phyloP scores from a whole-genome alignment of 2,888 invertebrate species.

The Coelopa pilipes region DNA sequence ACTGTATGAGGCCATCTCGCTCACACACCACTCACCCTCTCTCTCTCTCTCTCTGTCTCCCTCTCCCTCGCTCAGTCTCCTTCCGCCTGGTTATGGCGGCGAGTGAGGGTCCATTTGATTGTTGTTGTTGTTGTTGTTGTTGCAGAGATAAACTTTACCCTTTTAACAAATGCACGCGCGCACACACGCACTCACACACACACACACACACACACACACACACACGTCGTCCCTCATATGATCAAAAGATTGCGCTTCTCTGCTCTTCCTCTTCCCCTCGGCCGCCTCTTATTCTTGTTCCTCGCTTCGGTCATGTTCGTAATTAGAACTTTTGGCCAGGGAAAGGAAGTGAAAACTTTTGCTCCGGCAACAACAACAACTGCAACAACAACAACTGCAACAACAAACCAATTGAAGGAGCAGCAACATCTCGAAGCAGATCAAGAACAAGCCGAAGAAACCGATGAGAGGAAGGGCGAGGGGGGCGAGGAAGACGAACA shows the following conservation, averaged over 20 bases:
- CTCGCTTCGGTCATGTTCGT: slow-evolving; percentile 7
- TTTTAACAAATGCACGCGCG: background rate
- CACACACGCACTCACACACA: slow-evolving; percentile 1
- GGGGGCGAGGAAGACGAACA: background rate
- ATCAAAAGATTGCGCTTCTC: background rate
- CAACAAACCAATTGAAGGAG: background rate
- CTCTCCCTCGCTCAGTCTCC: no score
- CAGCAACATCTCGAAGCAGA: background rate
- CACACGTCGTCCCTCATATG: background rate
- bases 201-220: background rate
- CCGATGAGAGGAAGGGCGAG: background rate
- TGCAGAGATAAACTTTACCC: slow-evolving; percentile 5
- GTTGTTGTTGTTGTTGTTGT: slow-evolving; percentile 19
- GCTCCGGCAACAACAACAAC: background rate
- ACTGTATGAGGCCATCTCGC: background rate
- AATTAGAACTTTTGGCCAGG: slow-evolving; percentile 7
- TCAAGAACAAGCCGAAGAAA: background rate
- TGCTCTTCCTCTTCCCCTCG: background rate
- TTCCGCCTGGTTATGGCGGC: background rate
- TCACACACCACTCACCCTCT: no score
- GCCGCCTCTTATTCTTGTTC: background rate
- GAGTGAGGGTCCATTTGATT: slow-evolving; percentile 5
- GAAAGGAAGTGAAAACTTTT: background rate
- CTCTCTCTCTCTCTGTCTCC: no score
- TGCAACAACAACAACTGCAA: background rate